A percentile compares a stretch with the other conserved stretches of the same genome.
phyloP scores from a whole-genome alignment of 2,888 invertebrate species.

The Keiferia lycopersicella region DNA sequence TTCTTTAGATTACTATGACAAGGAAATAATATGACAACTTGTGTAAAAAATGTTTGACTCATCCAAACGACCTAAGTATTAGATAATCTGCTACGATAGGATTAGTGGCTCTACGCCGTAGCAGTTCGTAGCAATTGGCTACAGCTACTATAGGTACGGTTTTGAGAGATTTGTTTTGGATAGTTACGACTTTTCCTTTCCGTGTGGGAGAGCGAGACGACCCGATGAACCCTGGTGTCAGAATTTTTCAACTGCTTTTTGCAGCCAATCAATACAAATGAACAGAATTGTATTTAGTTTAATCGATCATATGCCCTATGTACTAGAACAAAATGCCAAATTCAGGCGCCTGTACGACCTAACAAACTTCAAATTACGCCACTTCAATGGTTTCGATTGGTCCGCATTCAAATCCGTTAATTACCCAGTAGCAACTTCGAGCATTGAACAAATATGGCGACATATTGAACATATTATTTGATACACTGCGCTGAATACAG shows the following conservation, averaged over 20 bases:
- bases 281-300: too few relatives aligned
- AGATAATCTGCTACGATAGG: not conserved
- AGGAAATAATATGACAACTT: too few relatives aligned
- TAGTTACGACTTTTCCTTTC: too few relatives aligned
- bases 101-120: not conserved
- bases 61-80: too few relatives aligned
- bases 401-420: constrained; percentile 11
- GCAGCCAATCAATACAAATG: too few relatives aligned
- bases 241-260: too few relatives aligned
- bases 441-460: not conserved
- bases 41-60: too few relatives aligned
- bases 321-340: not conserved
- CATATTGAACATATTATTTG: not conserved
- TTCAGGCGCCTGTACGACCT: not conserved
- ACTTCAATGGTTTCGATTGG: constrained; percentile 6
- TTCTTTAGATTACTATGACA: too few relatives aligned
- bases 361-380: constrained; percentile 8
- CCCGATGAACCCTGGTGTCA: too few relatives aligned
- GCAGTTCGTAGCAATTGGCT: not conserved
- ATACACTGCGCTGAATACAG: not conserved
- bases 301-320: not conserved
- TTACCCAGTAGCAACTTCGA: not conserved
- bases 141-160: too few relatives aligned
- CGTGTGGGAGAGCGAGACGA: too few relatives aligned
- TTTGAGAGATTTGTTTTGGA: too few relatives aligned